Evolutionary conservation across 2,113 vertebrate genomes (phyloP).

Genomic region (Phyllostomus discolor): DNA sequence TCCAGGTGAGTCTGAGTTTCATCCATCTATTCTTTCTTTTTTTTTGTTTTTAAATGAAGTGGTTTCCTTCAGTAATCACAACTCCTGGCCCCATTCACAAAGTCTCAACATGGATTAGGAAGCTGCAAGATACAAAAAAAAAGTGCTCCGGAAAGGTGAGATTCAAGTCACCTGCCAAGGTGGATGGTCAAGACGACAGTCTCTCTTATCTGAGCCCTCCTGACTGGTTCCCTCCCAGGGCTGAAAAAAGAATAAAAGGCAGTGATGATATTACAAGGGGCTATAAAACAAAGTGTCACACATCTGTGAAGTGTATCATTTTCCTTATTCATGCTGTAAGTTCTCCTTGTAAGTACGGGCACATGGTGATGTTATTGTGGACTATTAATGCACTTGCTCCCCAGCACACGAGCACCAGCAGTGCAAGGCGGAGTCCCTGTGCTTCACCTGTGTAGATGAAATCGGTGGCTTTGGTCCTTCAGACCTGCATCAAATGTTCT

Average conservation of each 20-base stretch:
- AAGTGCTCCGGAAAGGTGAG: not conserved
- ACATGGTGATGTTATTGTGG: not conserved
- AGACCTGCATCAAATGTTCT: not conserved
- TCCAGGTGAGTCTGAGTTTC: not conserved
- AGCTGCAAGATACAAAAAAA: not conserved
- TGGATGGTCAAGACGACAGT: not conserved
- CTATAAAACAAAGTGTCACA: not conserved
- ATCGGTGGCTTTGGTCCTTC: not conserved
- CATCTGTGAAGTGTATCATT: not conserved
- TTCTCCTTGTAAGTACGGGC: not conserved
- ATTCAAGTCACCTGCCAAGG: not conserved
- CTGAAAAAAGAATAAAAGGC: not conserved
- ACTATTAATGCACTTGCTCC: fast-evolving
- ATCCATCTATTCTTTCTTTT: not conserved
- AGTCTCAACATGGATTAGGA: not conserved
- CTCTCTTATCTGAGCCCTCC: not conserved
- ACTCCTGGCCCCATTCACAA: not conserved
- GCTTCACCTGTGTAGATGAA: not conserved
- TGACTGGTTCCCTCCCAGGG: not conserved
- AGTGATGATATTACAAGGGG: not conserved
- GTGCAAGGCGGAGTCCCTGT: fast-evolving
- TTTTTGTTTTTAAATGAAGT: not conserved
- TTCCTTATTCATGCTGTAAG: not conserved
- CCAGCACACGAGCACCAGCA: not conserved
- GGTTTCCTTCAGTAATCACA: not conserved